Base-by-base conservation (phyloP, 2,888 invertebrate genomes). In the Caradrina kadenii region DNA sequence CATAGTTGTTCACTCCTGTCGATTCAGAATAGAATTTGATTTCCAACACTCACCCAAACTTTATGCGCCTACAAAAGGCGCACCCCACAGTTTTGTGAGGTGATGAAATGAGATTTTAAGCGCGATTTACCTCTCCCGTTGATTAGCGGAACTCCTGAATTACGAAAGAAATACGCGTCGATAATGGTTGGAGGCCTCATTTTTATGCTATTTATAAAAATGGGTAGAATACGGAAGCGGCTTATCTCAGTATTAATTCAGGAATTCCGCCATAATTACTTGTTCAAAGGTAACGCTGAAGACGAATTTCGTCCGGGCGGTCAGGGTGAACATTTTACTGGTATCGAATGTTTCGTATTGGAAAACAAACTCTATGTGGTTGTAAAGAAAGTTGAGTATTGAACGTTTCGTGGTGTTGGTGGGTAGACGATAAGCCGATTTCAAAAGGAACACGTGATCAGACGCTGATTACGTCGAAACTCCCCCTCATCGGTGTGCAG, bases 401-500 rank as follows among this genome's bases (percentile, higher is more conserved):
- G 84, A 73, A 17, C 10, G 11, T 19, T 55, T 59, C 61, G 22
- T 66, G 69, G 73, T 81, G 79, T 80, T 79, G 86, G 87, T 86
- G 86, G 88, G 90, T 88, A 89, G 87, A 84, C 89, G 92, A 93
- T 94, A 94, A 95, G 94, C 93, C 91, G 93, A 92, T 94, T 94
- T 94, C 90, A 92, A 92, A 94, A 93, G 93, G 92, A 92, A 92
- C 93, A 92, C 93, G 94, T 94, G 95, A 94, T 94, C 93, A 91
- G 91, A 92, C 91, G 93, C 89, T 93, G 94, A 94, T 94, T 94
- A 94, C 93, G 91, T 90, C 87, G 83, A 82, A 85, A 63, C 72
- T 68, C 79, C 84, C 74, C 86, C 87, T 79, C 83, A 80, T 78
- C 83, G 81, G 77, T 76, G 84, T 87, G 89, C 92, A 93, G 92